These are phyloP conservation scores for Pyrrhosoma nymphula DNA, from an alignment of 2,888 invertebrate genomes.

Conservation along the genomic window DNA sequence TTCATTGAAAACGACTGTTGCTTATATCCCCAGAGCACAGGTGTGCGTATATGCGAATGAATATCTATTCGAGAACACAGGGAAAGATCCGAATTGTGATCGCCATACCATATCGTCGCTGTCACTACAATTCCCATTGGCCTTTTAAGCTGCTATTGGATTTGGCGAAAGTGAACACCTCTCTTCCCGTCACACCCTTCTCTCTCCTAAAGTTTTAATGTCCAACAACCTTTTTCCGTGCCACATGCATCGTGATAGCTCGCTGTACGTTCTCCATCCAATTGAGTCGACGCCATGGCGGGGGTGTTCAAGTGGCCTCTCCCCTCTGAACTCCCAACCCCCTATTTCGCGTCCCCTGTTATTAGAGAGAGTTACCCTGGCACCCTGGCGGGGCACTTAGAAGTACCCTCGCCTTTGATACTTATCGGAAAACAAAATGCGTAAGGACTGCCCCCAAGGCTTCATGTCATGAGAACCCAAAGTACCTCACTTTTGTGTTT, in stretches of 20 bases:
- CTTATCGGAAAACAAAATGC: constrained; percentile 52
- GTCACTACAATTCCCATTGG: not conserved
- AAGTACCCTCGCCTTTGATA: constrained; percentile 1
- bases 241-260: not conserved
- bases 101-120: not conserved
- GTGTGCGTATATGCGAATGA: not conserved
- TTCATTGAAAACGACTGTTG: too few species aligned
- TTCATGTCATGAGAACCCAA: constrained; percentile 31
- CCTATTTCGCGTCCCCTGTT: constrained; percentile 48
- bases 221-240: not conserved
- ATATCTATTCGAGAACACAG: not conserved
- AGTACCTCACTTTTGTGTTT: constrained; percentile 9
- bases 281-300: not conserved
- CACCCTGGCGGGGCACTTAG: constrained; percentile 45
- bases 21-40: too few species aligned
- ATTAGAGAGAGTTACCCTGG: constrained; percentile 52
- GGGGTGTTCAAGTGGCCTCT: not conserved
- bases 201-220: not conserved
- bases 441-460: constrained; percentile 31
- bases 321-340: not conserved
- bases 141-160: not conserved
- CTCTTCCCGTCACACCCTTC: not conserved
- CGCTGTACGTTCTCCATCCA: not conserved
- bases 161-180: not conserved
- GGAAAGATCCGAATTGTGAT: not conserved